Evolutionary conservation across 2,888 invertebrate species (phyloP).

Genomic region (Orthosia incerta): DNA sequence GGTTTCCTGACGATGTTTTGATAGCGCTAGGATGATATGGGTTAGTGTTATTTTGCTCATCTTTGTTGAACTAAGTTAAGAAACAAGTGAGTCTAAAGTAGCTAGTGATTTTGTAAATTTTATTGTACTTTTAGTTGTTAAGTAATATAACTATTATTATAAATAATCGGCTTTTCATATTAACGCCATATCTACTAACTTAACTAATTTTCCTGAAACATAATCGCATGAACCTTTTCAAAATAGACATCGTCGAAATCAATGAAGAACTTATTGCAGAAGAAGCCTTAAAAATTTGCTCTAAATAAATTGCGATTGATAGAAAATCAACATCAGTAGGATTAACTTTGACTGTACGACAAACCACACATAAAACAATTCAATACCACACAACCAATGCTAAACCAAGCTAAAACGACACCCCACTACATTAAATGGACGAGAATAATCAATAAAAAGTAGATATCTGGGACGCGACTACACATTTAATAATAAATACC

Average conservation of each 20-base stretch:
- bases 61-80: slow-evolving; percentile 60
- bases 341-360: background rate
- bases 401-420: background rate
- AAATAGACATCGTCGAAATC: background rate
- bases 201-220: too few species aligned
- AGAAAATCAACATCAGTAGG: background rate
- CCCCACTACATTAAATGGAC: slow-evolving; percentile 17
- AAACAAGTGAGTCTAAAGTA: slow-evolving; percentile 77
- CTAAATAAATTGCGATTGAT: background rate
- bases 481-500: slow-evolving; percentile 55
- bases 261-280: background rate
- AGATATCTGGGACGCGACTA: slow-evolving; percentile 33
- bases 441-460: slow-evolving; percentile 42
- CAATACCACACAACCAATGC: background rate
- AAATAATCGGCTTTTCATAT: slow-evolving; percentile 24
- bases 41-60: slow-evolving; percentile 50
- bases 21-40: too few species aligned
- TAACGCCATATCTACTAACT: too few species aligned
- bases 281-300: background rate
- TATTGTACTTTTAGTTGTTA: slow-evolving; percentile 49
- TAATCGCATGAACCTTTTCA: background rate
- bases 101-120: slow-evolving; percentile 76
- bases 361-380: background rate
- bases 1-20: too few species aligned
- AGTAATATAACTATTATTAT: slow-evolving; percentile 56